These are phyloP conservation scores for Timema cristinae DNA, from an alignment of 2,888 invertebrate species.

Conservation along the genomic window DNA sequence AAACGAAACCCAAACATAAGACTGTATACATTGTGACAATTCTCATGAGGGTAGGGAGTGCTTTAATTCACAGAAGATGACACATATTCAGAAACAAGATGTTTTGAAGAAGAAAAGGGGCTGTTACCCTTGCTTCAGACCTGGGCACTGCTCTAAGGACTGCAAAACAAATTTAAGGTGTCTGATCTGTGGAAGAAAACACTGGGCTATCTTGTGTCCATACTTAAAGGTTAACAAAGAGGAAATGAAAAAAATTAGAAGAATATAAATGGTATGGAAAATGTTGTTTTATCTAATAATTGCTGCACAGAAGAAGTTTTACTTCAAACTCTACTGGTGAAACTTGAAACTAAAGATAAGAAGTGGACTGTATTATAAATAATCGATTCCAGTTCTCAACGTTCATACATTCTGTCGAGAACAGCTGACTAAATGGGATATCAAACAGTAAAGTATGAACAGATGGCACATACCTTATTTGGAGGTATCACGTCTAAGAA, in stretches of 20 bases:
- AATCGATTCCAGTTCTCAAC: background rate
- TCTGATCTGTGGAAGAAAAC: background rate
- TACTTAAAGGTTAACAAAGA: background rate
- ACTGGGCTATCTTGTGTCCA: slow-evolving; percentile 3
- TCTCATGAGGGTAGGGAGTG: background rate
- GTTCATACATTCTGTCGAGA: background rate
- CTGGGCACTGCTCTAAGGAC: background rate
- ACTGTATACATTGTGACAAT: background rate
- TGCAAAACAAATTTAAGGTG: background rate
- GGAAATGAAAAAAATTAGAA: background rate
- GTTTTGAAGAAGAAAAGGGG: background rate
- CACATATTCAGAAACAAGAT: background rate
- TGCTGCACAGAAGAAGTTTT: background rate
- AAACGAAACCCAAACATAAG: background rate
- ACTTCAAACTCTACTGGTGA: background rate
- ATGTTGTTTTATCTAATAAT: background rate
- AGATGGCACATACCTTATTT: background rate
- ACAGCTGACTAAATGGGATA: background rate
- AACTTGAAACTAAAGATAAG: background rate
- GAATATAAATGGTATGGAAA: background rate
- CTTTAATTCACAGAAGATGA: background rate
- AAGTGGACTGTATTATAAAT: background rate
- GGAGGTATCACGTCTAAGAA: background rate
- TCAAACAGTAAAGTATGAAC: background rate
- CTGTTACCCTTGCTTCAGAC: background rate